Evolutionary conservation across 2,797 vertebrate genomes (phyloP), one percentile per base, ranked within the genome.

Genomic region (Erithacus rubecula): DNA sequence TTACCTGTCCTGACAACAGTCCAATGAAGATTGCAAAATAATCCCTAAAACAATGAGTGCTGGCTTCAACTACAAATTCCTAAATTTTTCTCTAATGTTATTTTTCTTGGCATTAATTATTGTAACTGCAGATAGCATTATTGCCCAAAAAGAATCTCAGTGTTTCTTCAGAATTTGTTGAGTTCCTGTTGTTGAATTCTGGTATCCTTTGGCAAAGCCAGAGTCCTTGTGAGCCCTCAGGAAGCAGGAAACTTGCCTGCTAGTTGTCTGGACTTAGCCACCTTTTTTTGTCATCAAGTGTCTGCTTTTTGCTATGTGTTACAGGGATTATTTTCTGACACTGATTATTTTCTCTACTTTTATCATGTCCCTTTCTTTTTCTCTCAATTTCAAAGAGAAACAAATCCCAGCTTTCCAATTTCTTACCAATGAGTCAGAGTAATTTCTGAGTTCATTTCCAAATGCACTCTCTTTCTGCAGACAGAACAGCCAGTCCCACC

Each of bases 361-460:
- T 85, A 72, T 69, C 62, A 52, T 78, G 34, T 23, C 34, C 19
- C 36, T 78, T 83, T 87, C 64, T 92, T 93, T 65, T 89, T 56
- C 65, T 91, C 70, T 81, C 58, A 0, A 0, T 94, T 92, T 94
- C 72, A 90, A 90, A 94, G n/a, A 76, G 44, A 92, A 93, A 69
- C 32, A 90, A 89, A 89, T 49, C 55, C 30, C 41, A 76, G 43
- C 59, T 87, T 95, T 90, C 60, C 60, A 60, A 24, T 88, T 83
- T 78, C 62, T 79, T 21, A 41, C 67, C 67, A 55, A 10, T 49
- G 78, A 94, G 70, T 78, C 85, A 64, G 76, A 84, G 72, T 59
- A 2, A 91, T 91, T 95, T 91, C 89, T 65, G 64, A 94, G 72
- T 46, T 91, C 64, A 53, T 89, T 95, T 86, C 84, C 70, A 91